phyloP scores from a whole-genome alignment of 2,113 vertebrate genomes.

The Solenodon paradoxus region DNA sequence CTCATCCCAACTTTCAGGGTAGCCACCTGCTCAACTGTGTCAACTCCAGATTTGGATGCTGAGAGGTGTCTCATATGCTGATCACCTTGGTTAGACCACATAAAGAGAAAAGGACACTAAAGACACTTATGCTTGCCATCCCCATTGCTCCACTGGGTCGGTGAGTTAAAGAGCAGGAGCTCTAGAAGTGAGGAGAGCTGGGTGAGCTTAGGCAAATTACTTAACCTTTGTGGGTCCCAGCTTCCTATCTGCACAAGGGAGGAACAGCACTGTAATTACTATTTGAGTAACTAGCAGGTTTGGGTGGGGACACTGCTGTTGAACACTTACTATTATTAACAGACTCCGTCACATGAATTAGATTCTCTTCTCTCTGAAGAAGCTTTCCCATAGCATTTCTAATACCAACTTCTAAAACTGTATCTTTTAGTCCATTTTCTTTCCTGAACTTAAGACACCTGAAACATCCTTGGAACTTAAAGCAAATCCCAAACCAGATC shows the following conservation, averaged over 20 bases:
- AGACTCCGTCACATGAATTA: not conserved
- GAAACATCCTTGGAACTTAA: not conserved
- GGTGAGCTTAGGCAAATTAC: not conserved
- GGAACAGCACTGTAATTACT: not conserved
- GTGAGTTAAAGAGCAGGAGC: not conserved
- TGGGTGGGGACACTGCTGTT: not conserved
- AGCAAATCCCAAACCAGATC: conserved; percentile 10
- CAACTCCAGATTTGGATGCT: not conserved
- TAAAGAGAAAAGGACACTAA: not conserved
- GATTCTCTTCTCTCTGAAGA: not conserved
- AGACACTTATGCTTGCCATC: not conserved
- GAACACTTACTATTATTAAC: not conserved
- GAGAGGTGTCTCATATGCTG: not conserved
- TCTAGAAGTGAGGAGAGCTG: not conserved
- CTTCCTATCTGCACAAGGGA: not conserved
- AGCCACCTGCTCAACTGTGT: conserved; percentile 53
- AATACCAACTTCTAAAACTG: not conserved
- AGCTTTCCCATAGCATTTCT: not conserved
- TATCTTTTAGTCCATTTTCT: not conserved
- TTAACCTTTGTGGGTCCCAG: not conserved
- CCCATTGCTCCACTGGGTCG: not conserved
- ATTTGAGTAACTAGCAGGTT: not conserved
- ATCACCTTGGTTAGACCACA: not conserved
- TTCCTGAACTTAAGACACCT: not conserved
- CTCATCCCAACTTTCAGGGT: not conserved